phyloP scores from a whole-genome alignment of 2,113 vertebrate genomes.

The Microcebus griseorufus region DNA sequence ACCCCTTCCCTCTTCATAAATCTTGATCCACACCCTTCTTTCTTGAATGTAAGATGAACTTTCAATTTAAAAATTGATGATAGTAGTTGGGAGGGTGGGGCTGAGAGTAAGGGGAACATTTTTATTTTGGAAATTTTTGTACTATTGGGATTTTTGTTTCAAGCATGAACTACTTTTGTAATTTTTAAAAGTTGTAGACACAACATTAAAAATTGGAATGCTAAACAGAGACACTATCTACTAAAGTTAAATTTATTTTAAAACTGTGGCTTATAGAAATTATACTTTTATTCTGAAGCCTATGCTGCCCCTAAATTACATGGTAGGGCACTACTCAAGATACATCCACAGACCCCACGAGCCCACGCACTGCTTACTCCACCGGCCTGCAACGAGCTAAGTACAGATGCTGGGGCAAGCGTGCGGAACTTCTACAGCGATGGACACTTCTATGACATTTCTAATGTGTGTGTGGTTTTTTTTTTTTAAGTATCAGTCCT shows the following conservation, averaged over 20 bases:
- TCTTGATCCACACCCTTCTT: neutral
- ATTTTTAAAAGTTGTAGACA: conserved; percentile 40
- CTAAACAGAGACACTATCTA: conserved; percentile 47
- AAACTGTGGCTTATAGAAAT: conserved; percentile 40
- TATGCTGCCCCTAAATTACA: conserved; percentile 49
- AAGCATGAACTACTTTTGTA: conserved; percentile 32
- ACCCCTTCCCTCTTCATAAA: neutral
- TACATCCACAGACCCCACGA: neutral
- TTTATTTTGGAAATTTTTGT: conserved; percentile 40
- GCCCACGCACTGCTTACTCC: neutral
- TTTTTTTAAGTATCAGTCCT: neutral
- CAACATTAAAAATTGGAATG: conserved; percentile 11
- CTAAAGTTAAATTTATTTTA: neutral
- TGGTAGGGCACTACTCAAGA: neutral
- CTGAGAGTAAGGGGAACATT: neutral
- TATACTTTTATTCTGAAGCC: conserved; percentile 32
- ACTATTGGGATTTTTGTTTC: neutral
- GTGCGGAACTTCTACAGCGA: neutral
- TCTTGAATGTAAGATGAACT: neutral
- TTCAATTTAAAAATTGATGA: neutral
- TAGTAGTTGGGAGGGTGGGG: neutral
- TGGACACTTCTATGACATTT: neutral
- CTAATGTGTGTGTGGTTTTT: neutral
- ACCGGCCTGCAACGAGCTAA: neutral
- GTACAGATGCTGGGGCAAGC: neutral